These are phyloP conservation scores for Melieria picta DNA, from an alignment of 2,888 invertebrate genomes.

Conservation along the genomic window DNA sequence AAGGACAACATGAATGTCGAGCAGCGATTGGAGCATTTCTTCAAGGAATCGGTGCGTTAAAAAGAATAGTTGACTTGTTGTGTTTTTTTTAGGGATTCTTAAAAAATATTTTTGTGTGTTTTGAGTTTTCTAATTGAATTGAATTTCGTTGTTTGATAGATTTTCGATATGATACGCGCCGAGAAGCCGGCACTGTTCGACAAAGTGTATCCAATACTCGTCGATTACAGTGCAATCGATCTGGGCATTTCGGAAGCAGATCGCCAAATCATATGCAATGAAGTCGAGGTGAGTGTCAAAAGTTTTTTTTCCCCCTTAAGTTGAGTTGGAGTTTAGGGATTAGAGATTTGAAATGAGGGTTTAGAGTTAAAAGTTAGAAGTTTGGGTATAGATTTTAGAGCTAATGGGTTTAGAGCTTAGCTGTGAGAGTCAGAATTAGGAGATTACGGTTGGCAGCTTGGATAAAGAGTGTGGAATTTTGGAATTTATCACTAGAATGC, in stretches of 20 bases:
- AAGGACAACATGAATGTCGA: conserved; percentile 63
- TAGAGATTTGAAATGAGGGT: too few species aligned
- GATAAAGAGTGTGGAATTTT: too few species aligned
- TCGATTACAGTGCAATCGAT: conserved; percentile 67
- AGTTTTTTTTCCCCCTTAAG: background rate
- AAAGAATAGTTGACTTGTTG: background rate
- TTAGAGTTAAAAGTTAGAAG: too few species aligned
- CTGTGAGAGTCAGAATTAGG: too few species aligned
- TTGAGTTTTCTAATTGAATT: background rate
- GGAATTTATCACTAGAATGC: too few species aligned
- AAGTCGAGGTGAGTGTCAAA: conserved; percentile 68
- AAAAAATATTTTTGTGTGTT: background rate
- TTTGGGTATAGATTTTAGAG: too few species aligned
- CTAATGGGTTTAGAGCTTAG: too few species aligned
- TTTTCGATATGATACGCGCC: conserved; percentile 69
- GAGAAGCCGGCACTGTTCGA: conserved; percentile 66
- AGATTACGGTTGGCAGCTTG: too few species aligned
- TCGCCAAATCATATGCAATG: conserved; percentile 65
- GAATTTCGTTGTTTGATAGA: conserved; percentile 55
- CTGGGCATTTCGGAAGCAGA: conserved; percentile 66
- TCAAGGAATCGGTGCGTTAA: conserved; percentile 61
- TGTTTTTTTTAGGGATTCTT: background rate
- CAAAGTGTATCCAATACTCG: conserved; percentile 71
- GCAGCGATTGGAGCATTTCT: conserved; percentile 60
- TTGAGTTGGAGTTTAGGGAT: too few species aligned